Conservation (phyloP, 2,797 vertebrate genomes). For the Urosaurus nigricauda region DNA sequence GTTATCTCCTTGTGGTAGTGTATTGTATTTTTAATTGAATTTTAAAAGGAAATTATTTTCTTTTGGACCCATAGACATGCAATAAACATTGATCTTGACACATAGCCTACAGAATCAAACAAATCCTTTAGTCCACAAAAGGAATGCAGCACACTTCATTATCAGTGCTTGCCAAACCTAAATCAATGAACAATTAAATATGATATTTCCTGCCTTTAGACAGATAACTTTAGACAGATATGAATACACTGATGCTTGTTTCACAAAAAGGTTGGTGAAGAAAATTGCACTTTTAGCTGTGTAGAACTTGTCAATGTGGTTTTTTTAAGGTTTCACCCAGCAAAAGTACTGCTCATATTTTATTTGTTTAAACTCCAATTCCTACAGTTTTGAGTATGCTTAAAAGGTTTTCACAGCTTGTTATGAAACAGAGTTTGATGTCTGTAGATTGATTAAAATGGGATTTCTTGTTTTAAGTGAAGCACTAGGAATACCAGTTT, state of each 20-base stretch:
- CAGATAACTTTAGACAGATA: background rate
- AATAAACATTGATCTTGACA: constrained; percentile 34
- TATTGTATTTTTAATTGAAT: constrained; percentile 59
- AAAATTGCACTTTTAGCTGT: background rate
- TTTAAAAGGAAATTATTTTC: constrained; percentile 36
- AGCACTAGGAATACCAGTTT: background rate
- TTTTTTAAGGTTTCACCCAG: background rate
- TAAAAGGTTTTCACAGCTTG: too few relatives aligned
- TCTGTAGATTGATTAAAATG: too few relatives aligned
- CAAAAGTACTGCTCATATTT: background rate
- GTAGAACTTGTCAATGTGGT: background rate
- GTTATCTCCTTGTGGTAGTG: constrained; percentile 9
- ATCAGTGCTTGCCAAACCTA: background rate
- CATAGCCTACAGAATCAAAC: background rate
- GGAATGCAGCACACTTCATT: constrained; percentile 17
- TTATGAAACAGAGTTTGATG: too few relatives aligned
- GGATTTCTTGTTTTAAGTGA: too few relatives aligned
- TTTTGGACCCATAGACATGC: constrained; percentile 1
- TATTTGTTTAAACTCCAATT: background rate
- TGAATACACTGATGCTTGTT: background rate
- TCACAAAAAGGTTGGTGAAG: background rate
- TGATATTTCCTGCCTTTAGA: background rate
- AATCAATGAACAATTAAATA: constrained; percentile 28
- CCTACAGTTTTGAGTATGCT: background rate
- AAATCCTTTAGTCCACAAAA: constrained; percentile 29